These are phyloP conservation scores for Oreotrochilus melanogaster DNA, from an alignment of 2,113 vertebrate species.

Conservation along the genomic window DNA sequence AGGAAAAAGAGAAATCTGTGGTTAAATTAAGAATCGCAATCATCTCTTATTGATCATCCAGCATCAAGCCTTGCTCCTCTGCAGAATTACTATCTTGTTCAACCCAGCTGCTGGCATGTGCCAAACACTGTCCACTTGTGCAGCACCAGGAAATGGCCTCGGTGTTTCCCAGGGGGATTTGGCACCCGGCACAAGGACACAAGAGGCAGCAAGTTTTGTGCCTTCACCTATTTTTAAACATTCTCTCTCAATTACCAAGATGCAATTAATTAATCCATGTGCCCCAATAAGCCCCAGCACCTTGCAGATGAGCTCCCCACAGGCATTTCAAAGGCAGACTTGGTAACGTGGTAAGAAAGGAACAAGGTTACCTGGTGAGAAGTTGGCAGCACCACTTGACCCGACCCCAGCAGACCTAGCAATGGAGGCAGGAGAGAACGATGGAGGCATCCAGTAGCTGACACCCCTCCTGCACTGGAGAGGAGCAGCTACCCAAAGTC, in stretches of 20 bases:
- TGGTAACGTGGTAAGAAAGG: background rate
- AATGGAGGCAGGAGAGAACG: background rate
- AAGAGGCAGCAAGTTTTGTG: fast-evolving
- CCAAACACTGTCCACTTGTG: background rate
- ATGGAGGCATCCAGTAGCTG: background rate
- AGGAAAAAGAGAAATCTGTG: background rate
- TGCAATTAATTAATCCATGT: background rate
- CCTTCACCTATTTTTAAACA: background rate
- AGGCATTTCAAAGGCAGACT: background rate
- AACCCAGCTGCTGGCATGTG: background rate
- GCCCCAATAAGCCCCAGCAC: background rate
- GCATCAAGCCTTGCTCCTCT: background rate
- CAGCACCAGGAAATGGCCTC: background rate
- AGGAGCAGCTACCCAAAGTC: background rate
- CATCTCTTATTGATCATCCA: background rate
- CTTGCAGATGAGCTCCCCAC: background rate
- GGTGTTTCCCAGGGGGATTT: background rate
- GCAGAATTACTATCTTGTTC: background rate
- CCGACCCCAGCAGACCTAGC: background rate
- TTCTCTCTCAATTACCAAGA: background rate
- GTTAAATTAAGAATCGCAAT: background rate
- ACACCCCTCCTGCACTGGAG: background rate
- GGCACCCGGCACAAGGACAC: fast-evolving
- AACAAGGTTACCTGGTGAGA: constrained; percentile 56
- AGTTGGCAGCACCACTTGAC: background rate